Conservation (phyloP, 2,888 invertebrate species). For the Macrosoma leucophasiata region DNA sequence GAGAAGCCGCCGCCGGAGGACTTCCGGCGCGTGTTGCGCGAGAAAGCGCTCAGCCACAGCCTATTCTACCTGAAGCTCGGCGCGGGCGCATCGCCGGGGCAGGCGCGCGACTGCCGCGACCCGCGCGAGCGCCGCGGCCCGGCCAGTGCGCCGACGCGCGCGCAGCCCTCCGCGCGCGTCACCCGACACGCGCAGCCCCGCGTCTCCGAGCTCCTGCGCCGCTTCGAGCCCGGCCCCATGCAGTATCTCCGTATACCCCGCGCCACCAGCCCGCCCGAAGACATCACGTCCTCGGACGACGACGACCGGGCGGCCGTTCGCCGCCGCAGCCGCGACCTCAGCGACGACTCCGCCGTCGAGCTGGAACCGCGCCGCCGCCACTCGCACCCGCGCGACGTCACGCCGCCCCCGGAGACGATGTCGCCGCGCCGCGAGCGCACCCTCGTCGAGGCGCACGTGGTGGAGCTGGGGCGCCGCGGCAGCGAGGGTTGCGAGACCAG, state of each 20-base stretch:
- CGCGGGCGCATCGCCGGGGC: conserved; percentile 44
- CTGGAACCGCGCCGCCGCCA: conserved; percentile 68
- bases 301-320: conserved; percentile 66
- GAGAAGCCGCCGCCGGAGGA: conserved; percentile 58
- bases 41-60: conserved; percentile 69
- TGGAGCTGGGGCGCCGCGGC: conserved; percentile 71
- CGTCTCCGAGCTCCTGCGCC: conserved; percentile 59
- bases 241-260: conserved; percentile 67
- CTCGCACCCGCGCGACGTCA: conserved; percentile 56
- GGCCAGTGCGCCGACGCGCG: conserved; percentile 56
- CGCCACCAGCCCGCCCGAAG: conserved; percentile 56
- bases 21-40: conserved; percentile 65
- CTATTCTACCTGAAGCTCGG: conserved; percentile 67
- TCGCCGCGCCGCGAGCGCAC: conserved; percentile 61
- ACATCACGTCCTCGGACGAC: conserved; percentile 66
- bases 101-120: conserved; percentile 31
- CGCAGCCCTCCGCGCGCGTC: conserved; percentile 55
- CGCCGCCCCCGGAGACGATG: conserved; percentile 59
- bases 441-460: conserved; percentile 71
- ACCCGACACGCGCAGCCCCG: conserved; percentile 56
- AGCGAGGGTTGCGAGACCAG: conserved; percentile 67
- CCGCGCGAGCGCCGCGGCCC: conserved; percentile 26
- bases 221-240: conserved; percentile 65
- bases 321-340: conserved; percentile 62
- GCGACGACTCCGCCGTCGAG: conserved; percentile 74